A percentile compares a stretch with the other conserved stretches of the same genome.
These are phyloP conservation scores for Hypotaenidia philippensis DNA, from an alignment of 2,797 vertebrate genomes.

Conservation along the genomic window DNA sequence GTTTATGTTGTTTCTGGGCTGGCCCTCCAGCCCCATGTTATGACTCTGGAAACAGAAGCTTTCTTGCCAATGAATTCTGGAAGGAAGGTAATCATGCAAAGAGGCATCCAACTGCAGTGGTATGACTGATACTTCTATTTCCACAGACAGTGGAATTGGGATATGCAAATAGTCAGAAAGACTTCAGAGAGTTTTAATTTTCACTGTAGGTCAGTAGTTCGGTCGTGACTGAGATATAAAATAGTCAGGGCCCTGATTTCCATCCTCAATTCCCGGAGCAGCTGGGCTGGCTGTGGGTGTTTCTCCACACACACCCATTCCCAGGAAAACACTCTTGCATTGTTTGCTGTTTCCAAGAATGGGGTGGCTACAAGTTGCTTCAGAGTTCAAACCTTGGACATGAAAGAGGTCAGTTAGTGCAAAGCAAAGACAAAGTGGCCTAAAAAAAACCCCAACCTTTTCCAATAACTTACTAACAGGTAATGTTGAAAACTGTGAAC, in stretches of 20 bases:
- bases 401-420: neutral
- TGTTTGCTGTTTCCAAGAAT: neutral
- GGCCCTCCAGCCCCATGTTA: fast-evolving
- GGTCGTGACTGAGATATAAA: fast-evolving
- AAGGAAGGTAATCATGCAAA: neutral
- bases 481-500: neutral
- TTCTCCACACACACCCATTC: neutral
- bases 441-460: neutral
- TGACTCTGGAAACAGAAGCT: neutral
- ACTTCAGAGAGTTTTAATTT: neutral
- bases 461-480: neutral
- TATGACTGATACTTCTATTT: neutral
- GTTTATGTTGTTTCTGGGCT: neutral
- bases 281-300: fast-evolving
- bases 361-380: neutral
- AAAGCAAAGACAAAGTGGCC: neutral
- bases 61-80: neutral
- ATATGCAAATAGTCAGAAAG: neutral
- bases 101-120: neutral
- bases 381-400: neutral
- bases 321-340: neutral
- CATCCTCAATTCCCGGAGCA: neutral
- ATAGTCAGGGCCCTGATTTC: neutral
- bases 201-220: neutral
- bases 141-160: neutral